phyloP scores from a whole-genome alignment of 2,888 invertebrate genomes.

The Dasypolia templi region DNA sequence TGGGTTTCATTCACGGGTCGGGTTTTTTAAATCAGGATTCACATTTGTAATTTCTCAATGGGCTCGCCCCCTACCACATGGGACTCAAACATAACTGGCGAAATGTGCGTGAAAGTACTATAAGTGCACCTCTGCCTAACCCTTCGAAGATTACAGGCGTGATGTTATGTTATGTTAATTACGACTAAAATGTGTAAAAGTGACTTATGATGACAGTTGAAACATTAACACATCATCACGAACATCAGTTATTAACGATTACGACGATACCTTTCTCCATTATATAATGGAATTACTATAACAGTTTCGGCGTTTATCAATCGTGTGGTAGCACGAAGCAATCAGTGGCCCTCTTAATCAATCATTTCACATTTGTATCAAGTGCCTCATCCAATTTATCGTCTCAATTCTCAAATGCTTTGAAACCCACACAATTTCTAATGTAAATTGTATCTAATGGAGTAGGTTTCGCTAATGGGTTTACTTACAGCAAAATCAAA shows the following conservation, averaged over 20 bases:
- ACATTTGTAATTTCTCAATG: neutral
- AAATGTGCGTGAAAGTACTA: neutral
- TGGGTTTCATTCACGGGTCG: neutral
- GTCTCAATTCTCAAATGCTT: slow-evolving; percentile 21
- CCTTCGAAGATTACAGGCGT: neutral
- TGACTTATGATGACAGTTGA: neutral
- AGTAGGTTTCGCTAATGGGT: slow-evolving; percentile 47
- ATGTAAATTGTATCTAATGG: slow-evolving; percentile 59
- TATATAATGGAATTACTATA: slow-evolving; percentile 38
- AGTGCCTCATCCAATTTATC: slow-evolving; percentile 55
- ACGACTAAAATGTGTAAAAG: neutral
- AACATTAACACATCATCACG: slow-evolving; percentile 24
- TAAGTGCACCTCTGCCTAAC: neutral
- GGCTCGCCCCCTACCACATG: neutral
- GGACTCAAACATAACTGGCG: neutral
- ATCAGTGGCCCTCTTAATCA: slow-evolving; percentile 58
- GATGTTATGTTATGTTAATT: neutral
- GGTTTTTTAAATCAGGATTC: too few relatives aligned
- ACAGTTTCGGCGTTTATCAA: slow-evolving; percentile 34
- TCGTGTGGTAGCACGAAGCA: slow-evolving; percentile 47
- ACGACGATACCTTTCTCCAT: slow-evolving; percentile 53
- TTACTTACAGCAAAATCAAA: slow-evolving; percentile 40
- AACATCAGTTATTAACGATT: slow-evolving; percentile 47
- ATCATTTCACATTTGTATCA: slow-evolving; percentile 52
- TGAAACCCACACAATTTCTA: slow-evolving; percentile 59